A percentile compares a stretch with the other conserved stretches of the same genome.
These are phyloP conservation scores for Pseudococcus longispinus DNA, from an alignment of 2,888 invertebrate genomes.

Conservation along the genomic window DNA sequence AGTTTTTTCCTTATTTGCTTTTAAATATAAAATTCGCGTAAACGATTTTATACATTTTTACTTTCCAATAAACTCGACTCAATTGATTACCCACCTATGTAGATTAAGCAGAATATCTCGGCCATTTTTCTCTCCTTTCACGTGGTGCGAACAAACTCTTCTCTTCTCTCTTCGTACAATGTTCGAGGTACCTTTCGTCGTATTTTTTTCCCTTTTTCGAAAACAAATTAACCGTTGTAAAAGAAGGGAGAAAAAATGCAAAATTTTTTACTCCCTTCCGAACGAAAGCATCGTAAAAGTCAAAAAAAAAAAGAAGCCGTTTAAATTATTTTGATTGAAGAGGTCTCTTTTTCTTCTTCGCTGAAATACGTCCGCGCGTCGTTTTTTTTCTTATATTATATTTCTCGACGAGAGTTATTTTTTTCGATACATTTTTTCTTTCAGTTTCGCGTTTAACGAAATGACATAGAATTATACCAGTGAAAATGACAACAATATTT, in stretches of 20 bases:
- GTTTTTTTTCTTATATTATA: neutral
- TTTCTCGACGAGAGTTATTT: neutral
- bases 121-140: neutral
- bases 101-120: neutral
- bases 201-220: neutral
- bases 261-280: neutral
- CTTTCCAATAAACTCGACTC: constrained; percentile 29
- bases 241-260: neutral
- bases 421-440: neutral
- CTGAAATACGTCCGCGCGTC: neutral
- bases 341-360: neutral
- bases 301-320: neutral
- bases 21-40: constrained; percentile 41
- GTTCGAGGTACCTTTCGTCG: neutral
- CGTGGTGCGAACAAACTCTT: neutral
- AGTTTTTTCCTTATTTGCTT: constrained; percentile 43
- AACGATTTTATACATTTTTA: constrained; percentile 40
- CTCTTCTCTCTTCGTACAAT: neutral
- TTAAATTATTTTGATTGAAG: constrained; percentile 18
- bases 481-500: neutral
- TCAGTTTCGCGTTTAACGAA: neutral
- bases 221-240: constrained; percentile 4
- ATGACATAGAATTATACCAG: neutral
- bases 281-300: neutral
- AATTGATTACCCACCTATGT: constrained; percentile 31